phyloP scores from a whole-genome alignment of 1,140 invertebrate genomes.

The Orussus abietinus region DNA sequence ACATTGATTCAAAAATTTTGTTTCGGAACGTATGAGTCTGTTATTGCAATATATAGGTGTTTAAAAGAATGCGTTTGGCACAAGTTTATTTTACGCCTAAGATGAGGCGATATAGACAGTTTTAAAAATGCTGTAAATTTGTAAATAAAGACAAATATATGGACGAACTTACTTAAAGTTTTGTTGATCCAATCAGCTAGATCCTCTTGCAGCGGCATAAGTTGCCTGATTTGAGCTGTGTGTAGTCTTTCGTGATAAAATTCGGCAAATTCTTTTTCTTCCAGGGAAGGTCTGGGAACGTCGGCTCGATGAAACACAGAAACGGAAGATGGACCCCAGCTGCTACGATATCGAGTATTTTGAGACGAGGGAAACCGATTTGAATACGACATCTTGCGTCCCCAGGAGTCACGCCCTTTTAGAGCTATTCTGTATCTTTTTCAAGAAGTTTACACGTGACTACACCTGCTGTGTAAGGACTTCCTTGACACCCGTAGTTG shows the following conservation, averaged over 20 bases:
- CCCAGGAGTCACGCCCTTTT: no score
- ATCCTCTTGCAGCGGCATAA: constrained; percentile 80
- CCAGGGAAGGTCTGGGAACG: constrained; percentile 57
- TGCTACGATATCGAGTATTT: constrained; percentile 60
- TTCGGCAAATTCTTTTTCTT: constrained; percentile 67
- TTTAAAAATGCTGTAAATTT: no score
- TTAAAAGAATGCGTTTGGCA: no score
- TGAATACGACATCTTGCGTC: constrained; percentile 58
- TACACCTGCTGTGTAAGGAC: no score
- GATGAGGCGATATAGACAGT: no score
- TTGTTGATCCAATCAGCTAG: constrained; percentile 85
- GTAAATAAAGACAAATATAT: constrained; percentile 11
- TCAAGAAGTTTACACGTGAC: no score
- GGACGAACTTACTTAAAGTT: constrained; percentile 65
- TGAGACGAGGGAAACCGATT: constrained; percentile 60
- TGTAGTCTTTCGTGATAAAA: constrained; percentile 73
- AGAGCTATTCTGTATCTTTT: no score
- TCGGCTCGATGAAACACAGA: constrained; percentile 57
- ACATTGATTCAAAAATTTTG: no score
- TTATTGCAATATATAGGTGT: no score
- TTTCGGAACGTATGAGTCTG: no score
- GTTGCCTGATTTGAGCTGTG: constrained; percentile 71
- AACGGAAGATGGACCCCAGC: constrained; percentile 61
- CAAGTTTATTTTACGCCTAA: no score
- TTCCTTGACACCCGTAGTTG: no score